Evolutionary conservation across 1,140 invertebrate species (phyloP), one percentile per base, ranked within the genome.

Genomic region (Magallana ariakensis): DNA sequence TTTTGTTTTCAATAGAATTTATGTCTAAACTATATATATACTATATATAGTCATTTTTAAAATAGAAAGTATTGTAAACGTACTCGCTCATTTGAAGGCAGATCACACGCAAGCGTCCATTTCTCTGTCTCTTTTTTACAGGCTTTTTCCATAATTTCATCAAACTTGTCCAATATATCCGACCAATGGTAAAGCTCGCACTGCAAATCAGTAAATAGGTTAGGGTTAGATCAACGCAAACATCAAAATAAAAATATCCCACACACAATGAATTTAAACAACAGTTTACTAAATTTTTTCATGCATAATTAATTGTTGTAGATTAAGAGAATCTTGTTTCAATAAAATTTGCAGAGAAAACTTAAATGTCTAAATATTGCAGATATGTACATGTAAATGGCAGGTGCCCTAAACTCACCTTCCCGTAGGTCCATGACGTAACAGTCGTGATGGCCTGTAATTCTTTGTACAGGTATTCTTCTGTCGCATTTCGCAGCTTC

Each of bases 171-270:
- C 56, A 98, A 95, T 7, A 98, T 96, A 95, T 98, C 97, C 84
- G 97, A 97, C 97, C 97, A 98, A 94, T 98, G 97, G 92, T 97
- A 97, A 13, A 98, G 95, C 95, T 98, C 97, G 95, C 97, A 98
- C 96, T 95, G 88, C 56, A n/a, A 33, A 60, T 7, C 22, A 58
- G 33, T 46, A 46, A 46, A 46, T 46, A 46, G 5, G 5, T 46
- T n/a, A n/a, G n/a, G n/a, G 33, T 5, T 46, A 0, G 5, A 5
- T 46, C 33, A 46, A 46, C 5, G 33, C 33, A 46, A 46, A 46
- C 33, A 46, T 46, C 33, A 46, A 46, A 46, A 46, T 5, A 46
- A 46, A 46, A 46, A 46, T 46, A 46, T 46, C 5, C 33, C 33
- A 46, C 33, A 46, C 33, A 46, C 33, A 46, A 46, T 46, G 2